Evolutionary conservation across 2,888 invertebrate species (phyloP), one percentile per base, ranked within the genome.

Genomic region (Leptopilina myrica): DNA sequence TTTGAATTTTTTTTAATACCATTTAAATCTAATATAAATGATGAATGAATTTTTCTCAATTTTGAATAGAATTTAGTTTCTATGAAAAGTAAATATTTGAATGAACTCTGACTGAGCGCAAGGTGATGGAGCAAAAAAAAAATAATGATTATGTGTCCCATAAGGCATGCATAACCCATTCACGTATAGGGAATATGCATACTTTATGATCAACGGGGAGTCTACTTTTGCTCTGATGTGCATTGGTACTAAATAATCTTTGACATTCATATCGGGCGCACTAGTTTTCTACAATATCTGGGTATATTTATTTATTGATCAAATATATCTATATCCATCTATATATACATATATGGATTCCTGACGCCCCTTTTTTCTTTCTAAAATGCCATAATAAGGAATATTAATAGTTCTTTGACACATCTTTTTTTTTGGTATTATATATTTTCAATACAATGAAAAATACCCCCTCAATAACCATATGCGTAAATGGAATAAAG

Each of bases 401-500:
- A 84, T 84, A 84, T 84, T 84, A 81, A 82, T 84, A 76, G 79
- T 76, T 49, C 64, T 77, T 83, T 78, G 79, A 80, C 64, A 77
- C 59, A 43, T 76, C n/a, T 76, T 64, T 53, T 20, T 64, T 76
- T 65, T n/a, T 65, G 26, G 26, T 76, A 20, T 20, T 20, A 20
- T 14, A 14, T 69, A 14, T 53, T 8, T 53, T 26, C 53, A 56
- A 9, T 20, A 69, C 69, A 69, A 56, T 56, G 73, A 80, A 64
- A 76, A 80, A 80, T 80, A 40, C 46, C 43, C 77, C 43, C 77
- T 20, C n/a, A 12, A 78, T 79, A 89, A 86, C 87, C 89, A 89
- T 90, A 89, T 90, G 89, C 88, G 85, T 88, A 88, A 89, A 89
- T 87, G 86, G 89, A 8, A 86, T 84, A 88, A 87, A 82, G 82